Evolutionary conservation across 1,140 invertebrate species (phyloP), one percentile per base, ranked within the genome.

Genomic region (Batillaria attramentaria): DNA sequence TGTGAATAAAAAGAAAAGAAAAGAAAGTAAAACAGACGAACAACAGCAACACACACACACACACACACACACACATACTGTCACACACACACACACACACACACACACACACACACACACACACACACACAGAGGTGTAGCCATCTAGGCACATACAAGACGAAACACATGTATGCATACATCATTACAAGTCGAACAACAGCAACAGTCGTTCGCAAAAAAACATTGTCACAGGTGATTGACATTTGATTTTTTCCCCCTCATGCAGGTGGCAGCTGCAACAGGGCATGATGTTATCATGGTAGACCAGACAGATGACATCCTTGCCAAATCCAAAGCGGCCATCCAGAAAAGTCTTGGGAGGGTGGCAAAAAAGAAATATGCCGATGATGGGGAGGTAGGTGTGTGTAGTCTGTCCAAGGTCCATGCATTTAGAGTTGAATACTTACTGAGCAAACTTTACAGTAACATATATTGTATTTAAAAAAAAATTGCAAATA

Each of bases 311-410:
- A 93, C 94, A 72, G 90, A 94, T 37, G 92, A 94, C 65, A 89
- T 95, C 46, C 87, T 97, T 4, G 90, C 94, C 60, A 96, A 96
- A 88, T 93, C 95, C 1, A 93, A 84, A 65, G 91, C 91, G 16
- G 93, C 91, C 39, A 97, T 97, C 73, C 85, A 93, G 73, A 93
- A 90, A 72, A 96, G 94, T 89, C 89, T 97, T 10, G 90, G 92
- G 60, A 91, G 95, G 83, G 94, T 97, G 0, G 94, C 94, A 1
- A 96, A 96, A 89, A 97, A 97, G 89, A 90, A 94, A 50, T 95
- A 93, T 91, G 94, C 95, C 86, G 93, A 93, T 77, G 88, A 92
- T 83, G 82, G 85, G 76, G 83, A 91, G 85, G 91, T 92, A 83
- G n/a, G n/a, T n/a, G n/a, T n/a, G n/a, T n/a, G n/a, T n/a, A n/a